A percentile compares a stretch with the other conserved stretches of the same genome.
These are phyloP conservation scores for Furcula furcula DNA, from an alignment of 2,888 invertebrate genomes.

Conservation along the genomic window DNA sequence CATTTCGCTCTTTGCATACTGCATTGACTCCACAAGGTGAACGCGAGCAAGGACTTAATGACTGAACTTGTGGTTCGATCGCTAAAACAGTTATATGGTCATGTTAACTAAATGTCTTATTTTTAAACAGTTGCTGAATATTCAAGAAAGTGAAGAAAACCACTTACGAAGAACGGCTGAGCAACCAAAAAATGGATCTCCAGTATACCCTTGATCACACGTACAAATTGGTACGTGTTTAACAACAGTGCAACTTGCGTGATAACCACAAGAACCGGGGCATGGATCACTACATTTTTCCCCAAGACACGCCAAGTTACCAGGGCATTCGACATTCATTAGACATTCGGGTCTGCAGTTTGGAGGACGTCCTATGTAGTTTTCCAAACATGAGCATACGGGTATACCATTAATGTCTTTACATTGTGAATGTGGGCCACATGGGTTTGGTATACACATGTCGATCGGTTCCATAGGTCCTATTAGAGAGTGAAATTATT, in stretches of 20 bases:
- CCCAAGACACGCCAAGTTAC: slow-evolving; percentile 86
- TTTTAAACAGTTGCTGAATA: slow-evolving; percentile 1
- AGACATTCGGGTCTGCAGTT: slow-evolving; percentile 89
- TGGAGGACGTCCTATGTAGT: slow-evolving; percentile 90
- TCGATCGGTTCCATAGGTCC: slow-evolving; percentile 71
- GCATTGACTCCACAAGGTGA: slow-evolving; percentile 95
- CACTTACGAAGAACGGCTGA: slow-evolving; percentile 82
- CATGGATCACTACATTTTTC: slow-evolving; percentile 89
- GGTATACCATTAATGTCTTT: slow-evolving; percentile 85
- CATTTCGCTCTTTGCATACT: slow-evolving; percentile 89
- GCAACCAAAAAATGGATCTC: slow-evolving; percentile 91
- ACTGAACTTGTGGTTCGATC: slow-evolving; percentile 74
- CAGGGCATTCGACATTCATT: slow-evolving; percentile 87
- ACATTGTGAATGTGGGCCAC: slow-evolving; percentile 90
- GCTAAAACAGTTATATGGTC: slow-evolving; percentile 55
- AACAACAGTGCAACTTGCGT: slow-evolving; percentile 86
- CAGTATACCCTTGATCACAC: slow-evolving; percentile 86
- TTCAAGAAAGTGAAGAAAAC: background rate
- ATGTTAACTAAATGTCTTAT: background rate
- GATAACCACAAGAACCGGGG: slow-evolving; percentile 87
- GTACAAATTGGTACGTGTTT: slow-evolving; percentile 88
- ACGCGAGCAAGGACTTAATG: slow-evolving; percentile 88
- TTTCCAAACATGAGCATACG: slow-evolving; percentile 87
- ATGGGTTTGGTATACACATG: slow-evolving; percentile 87
- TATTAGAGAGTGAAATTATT: slow-evolving; percentile 39